Base-by-base conservation (phyloP, 2,888 invertebrate species). In the Dysmachus trigonus region DNA sequence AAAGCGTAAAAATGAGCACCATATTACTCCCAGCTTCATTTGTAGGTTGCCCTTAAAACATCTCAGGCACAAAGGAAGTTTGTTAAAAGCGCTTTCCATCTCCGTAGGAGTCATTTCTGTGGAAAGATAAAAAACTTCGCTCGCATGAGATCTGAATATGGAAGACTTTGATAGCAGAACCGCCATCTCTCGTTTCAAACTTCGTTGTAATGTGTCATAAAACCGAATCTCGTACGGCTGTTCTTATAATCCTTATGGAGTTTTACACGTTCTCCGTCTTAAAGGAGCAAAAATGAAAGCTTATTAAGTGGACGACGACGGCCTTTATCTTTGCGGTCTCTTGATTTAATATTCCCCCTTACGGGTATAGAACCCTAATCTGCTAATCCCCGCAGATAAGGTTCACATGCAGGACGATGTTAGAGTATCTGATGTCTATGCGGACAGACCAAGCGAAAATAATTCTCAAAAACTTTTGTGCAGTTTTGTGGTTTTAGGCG, bases 401-500 rank as follows among this genome's bases (percentile, higher is more conserved):
- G 33, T 33, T 15, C 73, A 3, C 73, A 31, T 72, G 7, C 5
- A 27, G 73, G 31, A 73, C 18, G 31, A 77, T 15, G 30, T 27
- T 30, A 22, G 77, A 30, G 41, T 79, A 77, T 47, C 79, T 79
- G 27, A 35, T 62, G 82, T 33, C 62, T 33, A 82, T 62, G 35
- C 71, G 82, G 62, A 82, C 62, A 82, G 82, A 18, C 82, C 35
- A 71, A 33, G 35, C 22, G 35, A 53, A 82, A 53, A 82, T 82
- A 82, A 82, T 71, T 82, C 82, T 62, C 82, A 82, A 82, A 82
- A 82, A 82, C 62, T 82, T 82, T 82, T 82, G 82, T 82, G 71
- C 35, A 82, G 82, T 82, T 82, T 82, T 82, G 82, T 38, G 82
- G 82, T 82, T 18, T n/a, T 33, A 27, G 22, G 5, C 10, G 62